Evolutionary conservation across 2,888 invertebrate species (phyloP), one percentile per base, ranked within the genome.

Genomic region (Macrophya annulata): DNA sequence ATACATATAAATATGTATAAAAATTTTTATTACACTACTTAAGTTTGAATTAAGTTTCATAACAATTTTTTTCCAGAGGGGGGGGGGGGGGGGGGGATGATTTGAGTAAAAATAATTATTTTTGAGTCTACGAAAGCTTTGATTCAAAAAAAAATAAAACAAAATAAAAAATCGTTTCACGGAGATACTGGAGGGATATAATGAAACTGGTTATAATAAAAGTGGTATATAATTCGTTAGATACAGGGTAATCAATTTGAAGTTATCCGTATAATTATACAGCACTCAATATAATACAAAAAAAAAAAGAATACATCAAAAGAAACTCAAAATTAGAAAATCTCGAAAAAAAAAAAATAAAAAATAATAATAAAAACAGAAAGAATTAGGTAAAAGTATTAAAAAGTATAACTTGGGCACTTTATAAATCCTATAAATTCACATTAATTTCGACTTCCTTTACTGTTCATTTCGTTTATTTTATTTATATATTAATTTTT

Each of bases 141-240:
- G 4, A 48, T 48, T n/a, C n/a, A 48, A 48, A 4, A 1, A 9
- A 3, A n/a, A 62, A n/a, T n/a, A n/a, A 25, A 62, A 62, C 3
- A 4, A 62, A 25, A 25, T 62, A 71, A 31, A 40, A 15, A 31
- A 68, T 68, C 25, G 62, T 62, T 25, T 25, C 25, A 25, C 62
- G 62, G 4, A 62, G 25, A 62, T 37, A 59, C 12, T n/a, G 21
- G 5, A n/a, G 68, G 8, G 40, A 31, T n/a, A n/a, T 31, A 71
- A 37, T 6, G 9, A 40, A 71, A 71, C 71, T 71, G 71, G 71
- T 71, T 71, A 40, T 71, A n/a, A 71, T 71, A 40, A 71, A 71
- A 71, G 71, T 71, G 71, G 71, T 40, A 40, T 40, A 40, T 71
- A 71, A 71, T 40, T 71, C 71, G 71, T 25, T 25, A 40, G 71